These are phyloP conservation scores for Colaptes auratus DNA, from an alignment of 2,113 vertebrate species.

Conservation along the genomic window DNA sequence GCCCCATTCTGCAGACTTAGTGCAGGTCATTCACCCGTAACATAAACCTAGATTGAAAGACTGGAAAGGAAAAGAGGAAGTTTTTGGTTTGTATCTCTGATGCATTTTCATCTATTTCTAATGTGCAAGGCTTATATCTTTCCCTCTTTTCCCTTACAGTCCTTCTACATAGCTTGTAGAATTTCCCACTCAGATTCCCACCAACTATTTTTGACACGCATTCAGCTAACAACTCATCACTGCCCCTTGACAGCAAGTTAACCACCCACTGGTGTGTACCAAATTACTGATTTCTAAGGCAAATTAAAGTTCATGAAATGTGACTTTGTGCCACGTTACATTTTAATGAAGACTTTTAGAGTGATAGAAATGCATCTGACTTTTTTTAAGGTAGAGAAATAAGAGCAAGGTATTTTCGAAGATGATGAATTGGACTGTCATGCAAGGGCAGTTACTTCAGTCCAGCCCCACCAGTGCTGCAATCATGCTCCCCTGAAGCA, in stretches of 20 bases:
- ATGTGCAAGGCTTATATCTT: background rate
- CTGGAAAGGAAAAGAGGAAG: background rate
- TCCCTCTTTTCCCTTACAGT: background rate
- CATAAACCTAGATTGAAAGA: background rate
- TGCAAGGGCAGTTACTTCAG: fast-evolving
- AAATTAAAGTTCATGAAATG: background rate
- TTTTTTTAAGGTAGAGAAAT: background rate
- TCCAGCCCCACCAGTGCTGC: fast-evolving
- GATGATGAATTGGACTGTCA: background rate
- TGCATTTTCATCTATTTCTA: background rate
- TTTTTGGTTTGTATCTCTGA: background rate
- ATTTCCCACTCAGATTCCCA: background rate
- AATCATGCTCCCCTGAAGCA: background rate
- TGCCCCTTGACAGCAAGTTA: background rate
- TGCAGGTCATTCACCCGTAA: background rate
- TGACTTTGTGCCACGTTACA: background rate
- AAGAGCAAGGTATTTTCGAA: background rate
- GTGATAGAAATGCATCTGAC: background rate
- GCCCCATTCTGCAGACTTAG: background rate
- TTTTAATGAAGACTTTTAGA: background rate
- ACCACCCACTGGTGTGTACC: background rate
- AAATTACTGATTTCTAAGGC: background rate
- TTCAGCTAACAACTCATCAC: background rate
- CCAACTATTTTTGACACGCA: background rate
- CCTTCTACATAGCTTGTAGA: background rate